phyloP scores from a whole-genome alignment of 2,113 vertebrate genomes.

The Puma concolor region DNA sequence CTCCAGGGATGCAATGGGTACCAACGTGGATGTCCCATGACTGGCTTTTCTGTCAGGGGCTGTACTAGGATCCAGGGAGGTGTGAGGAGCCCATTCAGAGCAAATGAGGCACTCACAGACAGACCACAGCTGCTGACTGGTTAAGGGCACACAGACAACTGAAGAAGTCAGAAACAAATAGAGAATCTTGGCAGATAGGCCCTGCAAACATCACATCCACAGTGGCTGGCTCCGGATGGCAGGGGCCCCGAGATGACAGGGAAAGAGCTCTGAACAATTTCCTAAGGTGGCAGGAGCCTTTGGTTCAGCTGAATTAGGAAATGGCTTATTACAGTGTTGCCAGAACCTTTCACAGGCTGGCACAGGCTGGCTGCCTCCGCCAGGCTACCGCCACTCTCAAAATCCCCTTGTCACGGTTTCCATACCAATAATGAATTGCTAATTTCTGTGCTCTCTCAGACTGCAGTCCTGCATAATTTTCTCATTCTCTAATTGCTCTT shows the following conservation, averaged over 20 bases:
- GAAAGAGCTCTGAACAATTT: background rate
- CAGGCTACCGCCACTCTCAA: background rate
- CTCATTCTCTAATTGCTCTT: background rate
- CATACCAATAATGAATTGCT: background rate
- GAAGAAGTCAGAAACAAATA: background rate
- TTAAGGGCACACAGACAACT: background rate
- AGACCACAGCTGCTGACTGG: background rate
- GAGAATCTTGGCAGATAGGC: background rate
- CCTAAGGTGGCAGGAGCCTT: slow-evolving; percentile 27
- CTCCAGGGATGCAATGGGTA: background rate
- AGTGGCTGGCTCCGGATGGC: rapidly evolving
- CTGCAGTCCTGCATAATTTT: background rate
- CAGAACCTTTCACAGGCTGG: background rate
- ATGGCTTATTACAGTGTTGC: background rate
- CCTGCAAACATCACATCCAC: background rate
- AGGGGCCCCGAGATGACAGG: background rate
- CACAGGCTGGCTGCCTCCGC: background rate
- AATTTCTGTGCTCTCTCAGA: slow-evolving; percentile 4
- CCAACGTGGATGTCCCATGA: rapidly evolving
- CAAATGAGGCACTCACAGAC: background rate
- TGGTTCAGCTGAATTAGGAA: background rate
- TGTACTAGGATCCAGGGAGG: background rate
- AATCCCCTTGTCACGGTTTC: slow-evolving; percentile 1
- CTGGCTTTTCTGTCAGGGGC: background rate
- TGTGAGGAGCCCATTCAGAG: background rate